These are phyloP conservation scores for Drosophila mettleri DNA, from an alignment of 2,888 invertebrate species.

Conservation along the genomic window DNA sequence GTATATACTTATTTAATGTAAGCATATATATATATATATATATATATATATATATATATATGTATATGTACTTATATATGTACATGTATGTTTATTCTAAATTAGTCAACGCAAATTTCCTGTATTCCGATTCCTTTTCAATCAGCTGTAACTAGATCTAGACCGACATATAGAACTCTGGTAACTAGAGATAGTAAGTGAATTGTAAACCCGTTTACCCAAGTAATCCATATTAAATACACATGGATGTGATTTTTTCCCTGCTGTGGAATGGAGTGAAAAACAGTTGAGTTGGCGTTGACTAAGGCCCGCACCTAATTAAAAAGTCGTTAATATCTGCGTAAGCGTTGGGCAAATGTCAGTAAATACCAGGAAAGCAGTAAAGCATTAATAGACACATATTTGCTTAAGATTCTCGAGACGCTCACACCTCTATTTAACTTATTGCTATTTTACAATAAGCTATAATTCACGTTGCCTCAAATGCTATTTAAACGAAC, in stretches of 20 bases:
- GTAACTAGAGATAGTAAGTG: not conserved
- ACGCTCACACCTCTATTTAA: slow-evolving; percentile 12
- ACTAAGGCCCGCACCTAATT: slow-evolving; percentile 18
- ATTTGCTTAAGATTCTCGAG: slow-evolving; percentile 21
- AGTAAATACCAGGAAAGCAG: slow-evolving; percentile 27
- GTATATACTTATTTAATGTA: too few relatives aligned
- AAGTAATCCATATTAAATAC: slow-evolving; percentile 14
- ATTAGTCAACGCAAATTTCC: not conserved
- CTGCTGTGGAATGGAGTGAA: slow-evolving; percentile 11
- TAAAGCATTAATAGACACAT: slow-evolving; percentile 21
- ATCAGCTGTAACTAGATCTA: not conserved
- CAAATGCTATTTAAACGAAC: slow-evolving; percentile 16
- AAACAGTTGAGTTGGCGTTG: slow-evolving; percentile 4
- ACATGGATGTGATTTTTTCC: not conserved
- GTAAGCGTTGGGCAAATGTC: slow-evolving; percentile 26
- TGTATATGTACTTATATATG: not conserved
- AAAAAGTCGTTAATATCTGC: slow-evolving; percentile 23
- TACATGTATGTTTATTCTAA: not conserved
- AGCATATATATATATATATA: too few relatives aligned
- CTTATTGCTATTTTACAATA: not conserved
- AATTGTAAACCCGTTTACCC: slow-evolving; percentile 25
- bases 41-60: not conserved
- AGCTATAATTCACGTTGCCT: not conserved
- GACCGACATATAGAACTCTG: not conserved
- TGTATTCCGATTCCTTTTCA: slow-evolving; percentile 1